Evolutionary conservation across 2,797 vertebrate species (phyloP), one percentile per base, ranked within the genome.

Genomic region (Schizopygopsis pylzovi): DNA sequence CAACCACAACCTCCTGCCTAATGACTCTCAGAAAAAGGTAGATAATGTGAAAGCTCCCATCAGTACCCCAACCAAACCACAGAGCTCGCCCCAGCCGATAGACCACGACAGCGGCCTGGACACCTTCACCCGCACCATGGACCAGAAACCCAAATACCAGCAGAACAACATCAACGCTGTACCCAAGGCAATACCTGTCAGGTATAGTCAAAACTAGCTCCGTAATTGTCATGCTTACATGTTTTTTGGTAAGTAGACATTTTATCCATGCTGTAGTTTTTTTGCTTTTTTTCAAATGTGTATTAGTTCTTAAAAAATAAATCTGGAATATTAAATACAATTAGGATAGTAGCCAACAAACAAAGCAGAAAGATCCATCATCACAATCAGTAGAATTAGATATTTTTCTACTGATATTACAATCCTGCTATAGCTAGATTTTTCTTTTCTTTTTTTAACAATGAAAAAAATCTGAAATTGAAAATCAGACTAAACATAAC

Each of bases 1-100:
- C 94, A 99, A 97, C 92, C 98, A 99, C 92, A 99, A 99, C 91
- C 97, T 99, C 89, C 94, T 99, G 94, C 97, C 97, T 97, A 99
- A 88, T 92, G 98, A 94, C 95, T 97, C 90, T 87, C 92, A 92
- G 28, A 73, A 77, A 82, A 95, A 95, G 83, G 77, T 90, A 4
- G 95, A 90, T 87, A 81, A 83, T 84, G 88, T 91, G 49, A 91
- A 89, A 95, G 16, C 83, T 54, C 83, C 87, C 6, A 49, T 75
- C 1, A 96, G 89, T 87, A 92, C 91, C 85, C 91, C 91, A 87
- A 90, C 94, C 88, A 99, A 98, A 92, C 94, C 96, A 61, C 96
- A 96, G 85, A 88, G 95, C 86, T 96, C 95, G 0, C 94, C 96
- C 0, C 97, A 97, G 92, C 96, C 96, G 65, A 91, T 94, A 0